Evolutionary conservation across 2,888 invertebrate genomes (phyloP).

Genomic region (Drosophila vallismaia): DNA sequence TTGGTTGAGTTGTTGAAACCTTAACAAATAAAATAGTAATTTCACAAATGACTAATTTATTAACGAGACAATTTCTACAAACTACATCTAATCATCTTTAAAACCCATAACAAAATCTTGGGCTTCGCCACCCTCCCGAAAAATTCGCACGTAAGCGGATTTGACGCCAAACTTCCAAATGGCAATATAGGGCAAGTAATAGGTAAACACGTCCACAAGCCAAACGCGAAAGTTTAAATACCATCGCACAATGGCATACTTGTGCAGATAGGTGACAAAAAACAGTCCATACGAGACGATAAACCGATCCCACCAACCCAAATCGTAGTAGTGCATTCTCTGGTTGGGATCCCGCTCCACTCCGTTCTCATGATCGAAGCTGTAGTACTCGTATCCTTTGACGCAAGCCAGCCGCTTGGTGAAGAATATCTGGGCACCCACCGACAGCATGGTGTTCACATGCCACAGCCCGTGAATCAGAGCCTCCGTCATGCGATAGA

Average conservation of each 20-base stretch:
- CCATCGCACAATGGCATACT: slow-evolving; percentile 85
- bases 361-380: slow-evolving; percentile 75
- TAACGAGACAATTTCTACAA: neutral
- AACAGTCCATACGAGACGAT: slow-evolving; percentile 78
- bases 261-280: slow-evolving; percentile 83
- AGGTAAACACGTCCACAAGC: slow-evolving; percentile 86
- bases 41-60: neutral
- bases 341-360: slow-evolving; percentile 77
- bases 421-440: slow-evolving; percentile 86
- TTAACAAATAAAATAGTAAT: too few species aligned
- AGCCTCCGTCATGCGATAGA: slow-evolving; percentile 87
- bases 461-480: slow-evolving; percentile 89
- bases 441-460: slow-evolving; percentile 87
- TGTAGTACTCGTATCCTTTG: slow-evolving; percentile 85
- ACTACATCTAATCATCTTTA: slow-evolving; percentile 68
- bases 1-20: too few species aligned
- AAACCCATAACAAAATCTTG: slow-evolving; percentile 66
- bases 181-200: slow-evolving; percentile 88
- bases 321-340: slow-evolving; percentile 83
- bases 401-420: slow-evolving; percentile 86
- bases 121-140: slow-evolving; percentile 64
- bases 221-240: slow-evolving; percentile 87
- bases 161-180: slow-evolving; percentile 87
- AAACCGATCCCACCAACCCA: slow-evolving; percentile 84
- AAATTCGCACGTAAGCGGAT: slow-evolving; percentile 87